Evolutionary conservation across 1,140 invertebrate species (phyloP).

Genomic region (Hylaeus volcanicus): DNA sequence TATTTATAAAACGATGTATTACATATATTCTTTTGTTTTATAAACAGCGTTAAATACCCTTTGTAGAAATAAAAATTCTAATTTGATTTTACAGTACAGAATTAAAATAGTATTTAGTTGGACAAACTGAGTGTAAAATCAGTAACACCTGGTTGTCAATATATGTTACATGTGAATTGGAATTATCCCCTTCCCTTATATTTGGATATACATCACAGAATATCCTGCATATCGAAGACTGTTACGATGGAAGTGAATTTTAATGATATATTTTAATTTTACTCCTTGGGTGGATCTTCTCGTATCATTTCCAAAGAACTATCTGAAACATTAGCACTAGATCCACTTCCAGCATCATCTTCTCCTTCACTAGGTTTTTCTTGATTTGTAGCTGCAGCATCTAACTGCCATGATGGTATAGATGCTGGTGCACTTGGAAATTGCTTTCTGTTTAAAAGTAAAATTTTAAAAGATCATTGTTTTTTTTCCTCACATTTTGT

Average conservation of each 20-base stretch:
- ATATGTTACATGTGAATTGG: constrained; percentile 27
- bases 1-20: constrained; percentile 25
- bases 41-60: constrained; percentile 8
- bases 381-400: constrained; percentile 70
- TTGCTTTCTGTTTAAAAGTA: constrained; percentile 83
- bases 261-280: constrained; percentile 46
- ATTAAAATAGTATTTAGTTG: not conserved
- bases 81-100: constrained; percentile 8
- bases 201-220: constrained; percentile 39
- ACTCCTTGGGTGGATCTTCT: constrained; percentile 78
- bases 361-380: constrained; percentile 76
- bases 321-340: constrained; percentile 79
- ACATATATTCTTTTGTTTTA: constrained; percentile 19
- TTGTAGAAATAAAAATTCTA: constrained; percentile 24
- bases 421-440: constrained; percentile 87
- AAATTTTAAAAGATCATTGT: constrained; percentile 30
- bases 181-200: constrained; percentile 23
- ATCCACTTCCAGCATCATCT: constrained; percentile 79
- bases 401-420: constrained; percentile 88
- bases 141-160: constrained; percentile 3
- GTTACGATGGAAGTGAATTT: constrained; percentile 44
- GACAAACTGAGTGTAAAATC: not conserved
- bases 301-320: constrained; percentile 80
- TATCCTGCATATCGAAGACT: constrained; percentile 47
- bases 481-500: constrained; percentile 13